Percentiles rank a stretch among this genome's conserved stretches.
Evolutionary conservation across 1,140 invertebrate genomes (phyloP).

Genomic region (Triops longicaudatus): DNA sequence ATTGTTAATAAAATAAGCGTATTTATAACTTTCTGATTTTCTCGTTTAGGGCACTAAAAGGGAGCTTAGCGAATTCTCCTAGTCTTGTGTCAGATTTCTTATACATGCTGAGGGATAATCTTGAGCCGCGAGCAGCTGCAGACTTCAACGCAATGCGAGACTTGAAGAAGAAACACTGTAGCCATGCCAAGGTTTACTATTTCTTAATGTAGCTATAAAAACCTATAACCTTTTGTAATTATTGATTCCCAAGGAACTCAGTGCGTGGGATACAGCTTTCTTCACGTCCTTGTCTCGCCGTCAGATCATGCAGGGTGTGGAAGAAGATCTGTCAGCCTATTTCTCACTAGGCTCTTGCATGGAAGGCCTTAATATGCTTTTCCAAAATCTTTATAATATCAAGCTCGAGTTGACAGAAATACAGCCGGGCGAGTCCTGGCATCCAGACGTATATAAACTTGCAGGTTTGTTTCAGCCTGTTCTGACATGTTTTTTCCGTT

Average conservation of each 20-base stretch:
- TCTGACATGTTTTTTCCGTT: too few species aligned
- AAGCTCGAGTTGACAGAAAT: constrained; percentile 59
- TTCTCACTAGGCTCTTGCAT: constrained; percentile 92
- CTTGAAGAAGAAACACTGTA: constrained; percentile 55
- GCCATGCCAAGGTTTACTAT: constrained; percentile 35
- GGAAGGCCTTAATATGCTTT: constrained; percentile 85
- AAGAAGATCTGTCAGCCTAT: constrained; percentile 66
- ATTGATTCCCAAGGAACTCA: constrained; percentile 40
- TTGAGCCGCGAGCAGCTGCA: constrained; percentile 51
- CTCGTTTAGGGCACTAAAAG: constrained; percentile 62
- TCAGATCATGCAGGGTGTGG: constrained; percentile 54
- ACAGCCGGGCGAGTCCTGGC: constrained; percentile 72
- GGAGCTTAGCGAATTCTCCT: constrained; percentile 74
- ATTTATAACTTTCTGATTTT: constrained; percentile 18
- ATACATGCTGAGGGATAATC: constrained; percentile 58
- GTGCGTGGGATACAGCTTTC: constrained; percentile 79
- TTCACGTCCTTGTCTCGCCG: constrained; percentile 62
- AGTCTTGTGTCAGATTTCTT: constrained; percentile 70
- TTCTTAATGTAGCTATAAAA: background rate
- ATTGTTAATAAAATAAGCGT: too few species aligned
- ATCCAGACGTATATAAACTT: constrained; percentile 78
- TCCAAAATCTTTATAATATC: constrained; percentile 71
- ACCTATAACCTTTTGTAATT: background rate
- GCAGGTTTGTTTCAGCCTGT: constrained; percentile 42
- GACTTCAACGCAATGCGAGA: constrained; percentile 65